Evolutionary conservation across 2,888 invertebrate genomes (phyloP).

Genomic region (Esperia sulphurella): DNA sequence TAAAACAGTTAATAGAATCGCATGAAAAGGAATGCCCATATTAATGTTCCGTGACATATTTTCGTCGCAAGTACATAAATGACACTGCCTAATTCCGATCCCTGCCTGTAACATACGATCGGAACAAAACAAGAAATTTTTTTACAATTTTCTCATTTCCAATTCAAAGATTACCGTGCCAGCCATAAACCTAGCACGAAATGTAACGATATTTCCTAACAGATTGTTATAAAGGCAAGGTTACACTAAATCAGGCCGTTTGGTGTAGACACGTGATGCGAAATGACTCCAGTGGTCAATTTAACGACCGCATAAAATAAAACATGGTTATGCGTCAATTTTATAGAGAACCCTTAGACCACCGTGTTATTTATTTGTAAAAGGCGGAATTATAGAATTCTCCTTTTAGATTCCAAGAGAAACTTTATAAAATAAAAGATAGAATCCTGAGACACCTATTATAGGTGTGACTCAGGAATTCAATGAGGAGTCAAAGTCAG

Average conservation of each 20-base stretch:
- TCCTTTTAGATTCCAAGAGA: background rate
- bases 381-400: background rate
- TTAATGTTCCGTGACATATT: too few relatives aligned
- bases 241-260: background rate
- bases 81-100: too few relatives aligned
- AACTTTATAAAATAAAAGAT: too few relatives aligned
- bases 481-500: too few relatives aligned
- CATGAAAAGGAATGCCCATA: too few relatives aligned
- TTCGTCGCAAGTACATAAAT: too few relatives aligned
- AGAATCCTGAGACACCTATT: too few relatives aligned
- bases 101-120: too few relatives aligned
- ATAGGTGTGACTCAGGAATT: too few relatives aligned
- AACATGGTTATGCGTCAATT: background rate
- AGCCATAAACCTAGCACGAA: background rate
- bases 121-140: too few relatives aligned
- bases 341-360: background rate
- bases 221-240: background rate
- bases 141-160: background rate
- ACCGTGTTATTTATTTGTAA: background rate
- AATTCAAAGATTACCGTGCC: background rate
- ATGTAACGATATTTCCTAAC: background rate
- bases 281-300: conserved; percentile 10
- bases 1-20: too few relatives aligned
- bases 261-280: background rate
- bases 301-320: conserved; percentile 17